Evolutionary conservation across 2,888 invertebrate species (phyloP), one percentile per base, ranked within the genome.

Genomic region (Drosophila rubida): DNA sequence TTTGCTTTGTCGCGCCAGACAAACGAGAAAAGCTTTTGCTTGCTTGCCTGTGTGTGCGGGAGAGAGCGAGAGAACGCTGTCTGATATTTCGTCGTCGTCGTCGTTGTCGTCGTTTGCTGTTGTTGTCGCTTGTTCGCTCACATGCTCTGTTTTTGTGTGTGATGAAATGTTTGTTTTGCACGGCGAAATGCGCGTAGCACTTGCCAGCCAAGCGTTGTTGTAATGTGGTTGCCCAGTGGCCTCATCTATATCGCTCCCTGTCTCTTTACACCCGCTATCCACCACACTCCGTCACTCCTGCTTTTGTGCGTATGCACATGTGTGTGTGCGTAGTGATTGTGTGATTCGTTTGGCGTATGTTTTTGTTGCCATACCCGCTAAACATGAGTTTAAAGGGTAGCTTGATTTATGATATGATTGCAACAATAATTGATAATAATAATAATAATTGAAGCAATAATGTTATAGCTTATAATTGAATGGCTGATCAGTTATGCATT

Each of bases 121-220:
- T 45, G 61, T 49, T 42, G 57, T 58, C 23, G 23, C 39, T 39
- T 55, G 44, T 44, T 13, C 42, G 57, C 53, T 61, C 57, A 54
- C 61, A 50, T 62, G 76, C 64, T 65, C 50, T 80, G 69, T 69
- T 67, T 71, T 69, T 76, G 75, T 82, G 70, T 80, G 77, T 82
- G 88, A 84, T 84, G 84, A 84, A 84, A 84, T 84, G 84, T 84
- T 84, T 84, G 84, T 84, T 84, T 84, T 84, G 84, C 88, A 83
- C 84, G 70, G 82, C 87, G 88, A 84, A 84, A 84, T 88, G 80
- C 87, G 83, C 70, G 78, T 67, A 71, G 75, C 86, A 85, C 86
- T 83, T 85, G 82, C 82, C 74, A 49, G 45, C 50, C 4, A 4
- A 22, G 25, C 42, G 55, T 57, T 62, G 37, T 60, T 57, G 77